Conservation (phyloP, 35 echinoderm and acorn worm genomes). For the Hemicentrotus pulcherrimus region DNA sequence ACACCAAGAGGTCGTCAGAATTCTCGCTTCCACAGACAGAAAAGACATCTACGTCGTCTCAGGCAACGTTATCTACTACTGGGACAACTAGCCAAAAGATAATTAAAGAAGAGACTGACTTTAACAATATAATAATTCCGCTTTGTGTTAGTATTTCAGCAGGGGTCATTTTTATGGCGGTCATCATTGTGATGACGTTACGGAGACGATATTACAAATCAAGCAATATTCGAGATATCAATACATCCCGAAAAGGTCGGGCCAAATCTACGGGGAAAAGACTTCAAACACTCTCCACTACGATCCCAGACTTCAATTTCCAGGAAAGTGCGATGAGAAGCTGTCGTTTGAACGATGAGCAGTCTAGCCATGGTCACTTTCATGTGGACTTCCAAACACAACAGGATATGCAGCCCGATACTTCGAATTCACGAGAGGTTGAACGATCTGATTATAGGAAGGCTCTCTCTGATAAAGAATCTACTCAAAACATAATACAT, state of each 20-base stretch:
- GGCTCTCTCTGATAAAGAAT: background rate
- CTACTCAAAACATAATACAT: background rate
- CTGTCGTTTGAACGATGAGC: background rate
- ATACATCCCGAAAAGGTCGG: background rate
- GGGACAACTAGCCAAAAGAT: background rate
- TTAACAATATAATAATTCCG: background rate
- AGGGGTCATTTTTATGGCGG: background rate
- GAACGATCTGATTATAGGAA: background rate
- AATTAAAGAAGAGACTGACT: no score
- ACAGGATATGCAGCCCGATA: background rate
- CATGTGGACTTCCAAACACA: background rate
- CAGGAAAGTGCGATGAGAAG: background rate
- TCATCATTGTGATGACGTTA: background rate
- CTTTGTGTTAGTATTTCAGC: background rate
- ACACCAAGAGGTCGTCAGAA: background rate
- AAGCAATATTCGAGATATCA: background rate
- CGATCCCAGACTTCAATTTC: background rate
- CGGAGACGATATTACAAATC: background rate
- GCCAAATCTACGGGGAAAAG: background rate
- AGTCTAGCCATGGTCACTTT: background rate
- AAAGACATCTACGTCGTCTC: background rate
- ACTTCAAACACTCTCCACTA: background rate
- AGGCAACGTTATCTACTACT: background rate
- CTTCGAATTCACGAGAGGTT: background rate
- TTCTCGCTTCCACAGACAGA: background rate